Evolutionary conservation across 92 coral and sea anemone genomes (phyloP).

Genomic region (Paramuricea clavata): DNA sequence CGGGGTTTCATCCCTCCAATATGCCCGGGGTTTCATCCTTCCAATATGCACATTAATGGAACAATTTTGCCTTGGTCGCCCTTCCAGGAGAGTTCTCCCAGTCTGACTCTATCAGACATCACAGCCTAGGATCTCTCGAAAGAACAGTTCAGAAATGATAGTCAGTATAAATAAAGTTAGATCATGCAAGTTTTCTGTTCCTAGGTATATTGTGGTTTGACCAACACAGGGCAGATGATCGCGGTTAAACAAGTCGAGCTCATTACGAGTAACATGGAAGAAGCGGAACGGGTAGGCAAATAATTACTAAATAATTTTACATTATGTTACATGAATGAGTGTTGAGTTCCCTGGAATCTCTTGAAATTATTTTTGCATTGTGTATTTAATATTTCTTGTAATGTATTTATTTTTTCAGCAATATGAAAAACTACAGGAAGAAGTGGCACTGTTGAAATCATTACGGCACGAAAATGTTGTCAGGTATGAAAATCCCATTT

Average conservation of each 20-base stretch:
- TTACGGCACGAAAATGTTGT: constrained; percentile 90
- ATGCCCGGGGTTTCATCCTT: too few species aligned
- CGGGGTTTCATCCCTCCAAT: too few species aligned
- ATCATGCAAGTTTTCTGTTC: too few species aligned
- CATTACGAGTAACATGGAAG: constrained; percentile 74
- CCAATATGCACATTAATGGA: too few species aligned
- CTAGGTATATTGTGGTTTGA: constrained; percentile 90
- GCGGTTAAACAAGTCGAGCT: constrained; percentile 98
- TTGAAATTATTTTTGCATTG: too few species aligned
- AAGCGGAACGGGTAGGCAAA: constrained; percentile 79
- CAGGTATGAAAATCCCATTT: constrained; percentile 64
- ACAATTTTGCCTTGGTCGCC: too few species aligned
- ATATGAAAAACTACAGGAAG: constrained; percentile 96
- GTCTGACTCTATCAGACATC: too few species aligned
- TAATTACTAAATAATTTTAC: not conserved
- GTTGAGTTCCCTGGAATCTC: too few species aligned
- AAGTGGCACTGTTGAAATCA: constrained; percentile 89
- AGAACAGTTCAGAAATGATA: not conserved
- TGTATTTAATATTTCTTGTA: not conserved
- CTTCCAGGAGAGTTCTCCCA: too few species aligned
- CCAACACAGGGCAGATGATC: constrained; percentile 90
- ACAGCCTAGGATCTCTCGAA: not conserved
- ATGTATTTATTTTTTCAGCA: constrained; percentile 68
- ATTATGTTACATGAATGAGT: not conserved
- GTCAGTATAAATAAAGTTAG: not conserved